Evolutionary conservation across 2,797 vertebrate species (phyloP).

Genomic region (Enteromius afrohamiltoni): DNA sequence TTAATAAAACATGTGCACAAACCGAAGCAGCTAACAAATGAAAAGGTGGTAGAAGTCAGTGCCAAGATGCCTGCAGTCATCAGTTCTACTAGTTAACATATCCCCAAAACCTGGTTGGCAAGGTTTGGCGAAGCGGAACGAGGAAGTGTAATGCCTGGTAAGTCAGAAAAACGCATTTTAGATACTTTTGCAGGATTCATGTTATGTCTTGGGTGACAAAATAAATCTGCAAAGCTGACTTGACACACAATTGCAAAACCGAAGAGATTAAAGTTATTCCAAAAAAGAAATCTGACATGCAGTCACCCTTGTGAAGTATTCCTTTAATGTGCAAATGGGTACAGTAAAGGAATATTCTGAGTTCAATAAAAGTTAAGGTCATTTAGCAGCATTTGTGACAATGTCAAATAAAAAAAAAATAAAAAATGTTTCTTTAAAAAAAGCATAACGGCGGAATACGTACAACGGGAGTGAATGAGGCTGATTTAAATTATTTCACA

Average conservation of each 20-base stretch:
- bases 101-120: constrained; percentile 18
- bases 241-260: background rate
- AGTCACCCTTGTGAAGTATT: background rate
- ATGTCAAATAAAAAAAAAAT: background rate
- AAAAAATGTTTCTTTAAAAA: background rate
- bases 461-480: background rate
- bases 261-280: background rate
- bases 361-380: background rate
- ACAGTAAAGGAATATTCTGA: background rate
- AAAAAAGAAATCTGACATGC: background rate
- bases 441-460: background rate
- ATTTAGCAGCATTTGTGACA: background rate
- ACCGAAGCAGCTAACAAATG: constrained; percentile 28
- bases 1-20: constrained; percentile 36
- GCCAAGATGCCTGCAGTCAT: constrained; percentile 14
- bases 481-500: background rate
- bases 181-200: background rate
- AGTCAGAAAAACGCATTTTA: constrained; percentile 12
- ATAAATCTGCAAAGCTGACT: constrained; percentile 9
- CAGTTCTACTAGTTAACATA: background rate
- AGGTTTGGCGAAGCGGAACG: background rate
- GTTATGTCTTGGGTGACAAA: background rate
- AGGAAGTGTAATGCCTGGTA: background rate
- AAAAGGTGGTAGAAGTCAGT: constrained; percentile 21
- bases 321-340: constrained; percentile 4